Evolutionary conservation across 2,113 vertebrate genomes (phyloP).

Genomic region (Cyprinodon tularosa): DNA sequence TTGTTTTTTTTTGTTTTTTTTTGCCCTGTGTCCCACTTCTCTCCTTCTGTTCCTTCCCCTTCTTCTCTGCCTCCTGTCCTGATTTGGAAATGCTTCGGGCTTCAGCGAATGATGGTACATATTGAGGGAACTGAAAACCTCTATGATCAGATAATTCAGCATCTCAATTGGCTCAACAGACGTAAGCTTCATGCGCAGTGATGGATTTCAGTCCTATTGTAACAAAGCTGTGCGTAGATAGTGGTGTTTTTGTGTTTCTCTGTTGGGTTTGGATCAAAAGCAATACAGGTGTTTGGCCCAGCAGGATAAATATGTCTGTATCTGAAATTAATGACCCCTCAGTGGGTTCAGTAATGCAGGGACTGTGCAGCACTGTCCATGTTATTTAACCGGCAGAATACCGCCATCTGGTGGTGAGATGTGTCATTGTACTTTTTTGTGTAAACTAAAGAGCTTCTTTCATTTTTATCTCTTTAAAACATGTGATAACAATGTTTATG

Average conservation of each 20-base stretch:
- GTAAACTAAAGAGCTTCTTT: constrained; percentile 9
- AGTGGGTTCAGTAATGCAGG: constrained; percentile 13
- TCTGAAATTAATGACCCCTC: constrained; percentile 17
- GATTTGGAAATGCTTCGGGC: constrained; percentile 79
- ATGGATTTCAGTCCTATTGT: constrained; percentile 21
- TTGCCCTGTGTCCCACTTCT: constrained; percentile 54
- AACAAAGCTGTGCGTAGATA: constrained; percentile 30
- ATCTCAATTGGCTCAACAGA: constrained; percentile 13
- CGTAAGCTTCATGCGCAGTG: constrained; percentile 4
- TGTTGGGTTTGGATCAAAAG: constrained; percentile 32
- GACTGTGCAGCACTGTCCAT: constrained; percentile 25
- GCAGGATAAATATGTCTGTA: constrained; percentile 19
- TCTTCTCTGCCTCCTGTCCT: constrained; percentile 62
- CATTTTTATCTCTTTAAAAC: constrained; percentile 8
- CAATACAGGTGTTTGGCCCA: constrained; percentile 17
- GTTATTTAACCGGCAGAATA: constrained; percentile 30
- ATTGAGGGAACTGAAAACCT: constrained; percentile 22
- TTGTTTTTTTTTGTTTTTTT: constrained; percentile 28
- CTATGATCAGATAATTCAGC: constrained; percentile 12
- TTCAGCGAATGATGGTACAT: constrained; percentile 66
- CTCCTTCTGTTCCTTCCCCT: constrained; percentile 66
- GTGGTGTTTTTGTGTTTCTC: constrained; percentile 13
- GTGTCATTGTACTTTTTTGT: constrained; percentile 7
- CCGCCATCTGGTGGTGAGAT: constrained; percentile 53
- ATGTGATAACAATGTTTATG: constrained; percentile 1